Base-by-base conservation (phyloP, 2,888 invertebrate genomes). In the Lobophora halterata region DNA sequence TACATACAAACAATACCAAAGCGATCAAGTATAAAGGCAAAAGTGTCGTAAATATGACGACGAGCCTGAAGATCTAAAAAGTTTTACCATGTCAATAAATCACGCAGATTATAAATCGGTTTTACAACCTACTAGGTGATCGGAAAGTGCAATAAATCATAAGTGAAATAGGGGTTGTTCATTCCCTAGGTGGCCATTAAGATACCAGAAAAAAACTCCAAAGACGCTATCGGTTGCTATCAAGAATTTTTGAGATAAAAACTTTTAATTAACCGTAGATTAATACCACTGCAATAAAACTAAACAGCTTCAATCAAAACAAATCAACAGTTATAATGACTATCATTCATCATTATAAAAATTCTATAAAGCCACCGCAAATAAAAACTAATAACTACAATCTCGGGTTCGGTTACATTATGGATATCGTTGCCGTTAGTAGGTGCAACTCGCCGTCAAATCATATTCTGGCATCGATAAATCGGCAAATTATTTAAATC, bases 51-150 rank as follows among this genome's bases (percentile, higher is more conserved):
- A 67, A 64, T 51, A 56, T 48, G 57, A 59, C 49, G 49, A 52
- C 42, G 49, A 48, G 52, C 43, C 52, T 32, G 50, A 49, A 52
- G 62, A 65, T 65, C 65, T 71, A 66, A 75, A 74, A 79, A 76
- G 62, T 79, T 78, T 75, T 73, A 73, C 71, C 59, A 52, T 68
- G 55, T 54, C 75, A 57, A 81, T 83, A 85, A 81, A 83, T 85
- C 81, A 79, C 53, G 38, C 55, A 71, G 71, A 78, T 79, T 79
- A 75, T 79, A 82, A 79, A 81, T 82, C 74, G 76, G 59, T 71
- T 82, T 78, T 73, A 76, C 70, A 75, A 64, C 72, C 65, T 66
- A 65, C n/a, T 71, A 77, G 70, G 67, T 74, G 70, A 79, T 79
- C 64, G 64, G 68, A 61, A 71, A 68, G 48, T 52, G 56, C 62